Evolutionary conservation across 2,888 invertebrate species (phyloP), one percentile per base, ranked within the genome.

Genomic region (Pristionchus mayeri): DNA sequence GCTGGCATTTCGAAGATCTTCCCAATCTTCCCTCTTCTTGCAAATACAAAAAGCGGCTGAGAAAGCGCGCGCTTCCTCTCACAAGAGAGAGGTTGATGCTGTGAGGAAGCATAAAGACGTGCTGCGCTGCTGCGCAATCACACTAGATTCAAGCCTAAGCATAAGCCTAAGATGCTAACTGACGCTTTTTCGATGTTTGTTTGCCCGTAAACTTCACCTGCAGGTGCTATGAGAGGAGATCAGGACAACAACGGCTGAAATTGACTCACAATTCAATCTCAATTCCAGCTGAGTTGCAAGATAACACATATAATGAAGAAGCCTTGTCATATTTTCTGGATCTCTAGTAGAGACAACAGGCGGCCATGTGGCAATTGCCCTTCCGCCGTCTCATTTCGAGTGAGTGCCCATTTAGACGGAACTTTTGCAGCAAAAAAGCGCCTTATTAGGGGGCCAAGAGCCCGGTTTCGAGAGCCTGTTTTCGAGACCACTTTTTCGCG

Each of bases 101-200:
- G 63, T 63, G 30, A 63, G 63, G 63, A 63, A 63, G 63, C 34
- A 63, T 34, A 63, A 63, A 63, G 63, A 63, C 63, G 30, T 21
- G 63, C 4, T 16, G 18, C 63, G 18, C 34, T 16, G n/a, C n/a
- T n/a, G n/a, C 3, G 18, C 16, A 63, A 63, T 63, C 63, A 63
- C 34, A 34, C 21, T 30, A 63, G 21, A 11, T 11, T 16, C 18
- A 18, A 21, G n/a, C 7, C 54, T 7, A 18, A 16, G 50, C 50
- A 50, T 50, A 3, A 50, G n/a, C n/a, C n/a, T n/a, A n/a, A n/a
- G n/a, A n/a, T n/a, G 52, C 7, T 3, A 52, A 18, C 52, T 3
- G 52, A 9, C 27, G 1, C 27, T 24, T 3, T 11, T 60, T 9
- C 27, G 24, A 1, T 60, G 13, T 60, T 1, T 30, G 57, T 27